Base-by-base conservation (phyloP, 2,797 vertebrate species). In the Petrocephalus sullivani region DNA sequence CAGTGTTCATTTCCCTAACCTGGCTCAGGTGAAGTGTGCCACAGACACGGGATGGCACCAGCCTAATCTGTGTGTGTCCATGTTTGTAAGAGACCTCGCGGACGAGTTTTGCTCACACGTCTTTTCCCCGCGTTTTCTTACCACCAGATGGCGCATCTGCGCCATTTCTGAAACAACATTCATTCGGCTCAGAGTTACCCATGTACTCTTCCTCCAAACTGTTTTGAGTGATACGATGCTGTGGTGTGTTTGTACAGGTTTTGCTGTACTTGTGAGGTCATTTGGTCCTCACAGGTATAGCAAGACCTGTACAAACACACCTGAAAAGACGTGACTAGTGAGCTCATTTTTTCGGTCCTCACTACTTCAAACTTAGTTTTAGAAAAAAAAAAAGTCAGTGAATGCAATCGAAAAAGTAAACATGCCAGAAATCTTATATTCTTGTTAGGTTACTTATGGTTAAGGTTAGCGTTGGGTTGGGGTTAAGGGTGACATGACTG, bases 91-190 rank as follows among this genome's bases (percentile, higher is more conserved):
- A 21, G 19, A 78, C 71, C 19, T 33, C 33, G 28, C 49, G 7
- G 10, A 14, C 71, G 28, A 21, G 19, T 81, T 81, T 49, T 81
- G 46, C 16, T 9, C 16, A 81, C 16, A 21, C 19, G 2, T 81
- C n/a, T 81, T 81, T n/a, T 81, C 21, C 51, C 51, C 7, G 54
- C 2, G n/a, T 78, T 3, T 51, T 4, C 51, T 67, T 49, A 19
- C 87, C 89, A 89, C 87, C 53, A 89, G 89, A 60, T 89, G 89
- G 89, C 82, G 82, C 81, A 12, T 85, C 14, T 83, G 81, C 49
- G 67, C 82, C 64, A 87, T 86, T 37, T 87, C 81, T 75, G 49
- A 87, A 67, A 78, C 9, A 82, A 23, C 78, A 14, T 16, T 51
- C 19, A 9, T 28, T 49, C 75, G 10, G n/a, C 23, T 53, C 10